Conservation (phyloP, 2,797 vertebrate species). For the Acipenser transmontanus region DNA sequence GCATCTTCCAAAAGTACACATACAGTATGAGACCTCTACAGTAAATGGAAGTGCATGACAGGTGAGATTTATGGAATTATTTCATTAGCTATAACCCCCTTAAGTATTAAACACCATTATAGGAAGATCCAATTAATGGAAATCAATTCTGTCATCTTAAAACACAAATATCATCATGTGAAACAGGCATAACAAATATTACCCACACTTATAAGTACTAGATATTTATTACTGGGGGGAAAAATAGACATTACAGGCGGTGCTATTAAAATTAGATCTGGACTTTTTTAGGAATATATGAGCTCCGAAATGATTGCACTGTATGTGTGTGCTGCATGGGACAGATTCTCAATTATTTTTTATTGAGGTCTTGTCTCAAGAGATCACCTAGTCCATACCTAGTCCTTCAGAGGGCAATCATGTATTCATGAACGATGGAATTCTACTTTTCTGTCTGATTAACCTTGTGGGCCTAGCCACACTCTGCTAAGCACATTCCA, state of each 20-base stretch:
- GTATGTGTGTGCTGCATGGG: not conserved
- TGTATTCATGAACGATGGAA: not conserved
- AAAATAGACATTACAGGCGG: too few relatives aligned
- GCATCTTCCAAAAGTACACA: too few relatives aligned
- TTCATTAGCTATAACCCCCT: too few relatives aligned
- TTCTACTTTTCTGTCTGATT: not conserved
- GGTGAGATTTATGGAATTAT: too few relatives aligned
- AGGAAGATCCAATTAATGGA: slow-evolving; percentile 18
- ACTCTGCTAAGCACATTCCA: not conserved
- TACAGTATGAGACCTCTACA: too few relatives aligned
- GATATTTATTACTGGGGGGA: too few relatives aligned
- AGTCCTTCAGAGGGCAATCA: not conserved
- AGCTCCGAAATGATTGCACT: not conserved
- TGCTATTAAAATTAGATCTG: too few relatives aligned
- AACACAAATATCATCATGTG: too few relatives aligned
- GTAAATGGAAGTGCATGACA: too few relatives aligned
- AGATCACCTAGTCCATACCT: not conserved
- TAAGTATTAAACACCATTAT: not conserved
- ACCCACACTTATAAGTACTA: too few relatives aligned
- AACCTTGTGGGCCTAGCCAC: not conserved
- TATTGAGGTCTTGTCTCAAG: not conserved
- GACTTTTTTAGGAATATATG: too few relatives aligned
- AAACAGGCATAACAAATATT: too few relatives aligned
- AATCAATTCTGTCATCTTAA: slow-evolving; percentile 12
- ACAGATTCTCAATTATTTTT: not conserved